A percentile compares a stretch with the other conserved stretches of the same genome.
Conservation (phyloP, 92 coral and sea anemone species). For the Porites evermanni region DNA sequence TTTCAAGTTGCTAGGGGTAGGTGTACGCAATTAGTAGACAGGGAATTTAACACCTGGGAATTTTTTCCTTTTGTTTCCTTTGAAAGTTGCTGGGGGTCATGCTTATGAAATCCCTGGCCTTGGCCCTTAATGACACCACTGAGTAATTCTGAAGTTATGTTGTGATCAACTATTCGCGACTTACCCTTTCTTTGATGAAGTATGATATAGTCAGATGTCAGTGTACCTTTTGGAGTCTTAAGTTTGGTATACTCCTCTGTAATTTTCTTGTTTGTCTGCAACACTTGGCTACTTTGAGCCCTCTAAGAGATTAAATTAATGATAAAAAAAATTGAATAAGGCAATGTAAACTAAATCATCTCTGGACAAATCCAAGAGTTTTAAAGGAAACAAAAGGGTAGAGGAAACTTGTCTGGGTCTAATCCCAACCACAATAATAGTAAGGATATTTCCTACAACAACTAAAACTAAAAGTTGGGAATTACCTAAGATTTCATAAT, state of each 20-base stretch:
- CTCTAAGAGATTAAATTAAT: neutral
- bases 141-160: neutral
- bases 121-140: neutral
- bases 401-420: no score
- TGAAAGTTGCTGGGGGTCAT: no score
- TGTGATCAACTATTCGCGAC: no score
- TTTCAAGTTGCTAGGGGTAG: no score
- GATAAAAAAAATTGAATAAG: neutral
- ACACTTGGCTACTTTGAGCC: neutral
- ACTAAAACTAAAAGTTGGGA: no score
- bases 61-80: no score
- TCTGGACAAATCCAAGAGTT: neutral
- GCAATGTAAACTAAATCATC: neutral
- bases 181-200: constrained; percentile 19
- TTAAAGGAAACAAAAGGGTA: neutral
- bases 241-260: constrained; percentile 29
- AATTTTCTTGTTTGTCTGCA: neutral
- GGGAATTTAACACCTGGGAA: no score
- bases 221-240: neutral
- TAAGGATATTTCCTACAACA: no score
- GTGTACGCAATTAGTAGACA: no score
- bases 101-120: no score
- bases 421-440: no score
- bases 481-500: no score
- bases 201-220: neutral